Percentiles rank a stretch among this genome's conserved stretches.
Conservation (phyloP, 2,888 invertebrate species). For the Rugalucina vietnamica region DNA sequence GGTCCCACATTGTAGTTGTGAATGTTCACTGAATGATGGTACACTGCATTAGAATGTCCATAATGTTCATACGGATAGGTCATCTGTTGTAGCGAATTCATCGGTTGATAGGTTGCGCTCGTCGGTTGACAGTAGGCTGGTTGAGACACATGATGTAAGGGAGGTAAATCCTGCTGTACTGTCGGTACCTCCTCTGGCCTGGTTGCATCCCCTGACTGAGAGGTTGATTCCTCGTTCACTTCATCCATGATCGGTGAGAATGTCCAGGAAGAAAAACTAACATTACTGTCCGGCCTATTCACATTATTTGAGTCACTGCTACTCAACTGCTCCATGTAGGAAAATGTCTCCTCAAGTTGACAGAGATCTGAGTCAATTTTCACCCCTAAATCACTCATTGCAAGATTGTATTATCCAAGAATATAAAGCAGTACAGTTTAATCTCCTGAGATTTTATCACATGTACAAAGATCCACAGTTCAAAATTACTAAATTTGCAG, state of each 20-base stretch:
- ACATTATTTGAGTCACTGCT: conserved; percentile 16
- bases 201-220: not conserved
- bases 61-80: conserved; percentile 41
- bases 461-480: not conserved
- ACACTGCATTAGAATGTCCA: conserved; percentile 39
- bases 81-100: conserved; percentile 10
- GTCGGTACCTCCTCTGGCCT: not conserved
- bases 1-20: conserved; percentile 51
- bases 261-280: conserved; percentile 60
- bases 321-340: conserved; percentile 31
- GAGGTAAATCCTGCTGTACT: not conserved
- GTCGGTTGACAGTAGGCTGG: not conserved
- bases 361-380: conserved; percentile 37
- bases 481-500: not conserved
- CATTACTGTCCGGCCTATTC: conserved; percentile 39
- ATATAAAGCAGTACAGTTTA: conserved; percentile 8
- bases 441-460: conserved; percentile 45
- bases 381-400: conserved; percentile 50
- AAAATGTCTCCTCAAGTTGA: conserved; percentile 47
- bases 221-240: not conserved
- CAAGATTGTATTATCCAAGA: conserved; percentile 37
- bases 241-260: conserved; percentile 61
- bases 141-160: not conserved
- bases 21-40: conserved; percentile 56
- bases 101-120: not conserved